phyloP scores from a whole-genome alignment of 2,888 invertebrate genomes.

The Arge pagana region DNA sequence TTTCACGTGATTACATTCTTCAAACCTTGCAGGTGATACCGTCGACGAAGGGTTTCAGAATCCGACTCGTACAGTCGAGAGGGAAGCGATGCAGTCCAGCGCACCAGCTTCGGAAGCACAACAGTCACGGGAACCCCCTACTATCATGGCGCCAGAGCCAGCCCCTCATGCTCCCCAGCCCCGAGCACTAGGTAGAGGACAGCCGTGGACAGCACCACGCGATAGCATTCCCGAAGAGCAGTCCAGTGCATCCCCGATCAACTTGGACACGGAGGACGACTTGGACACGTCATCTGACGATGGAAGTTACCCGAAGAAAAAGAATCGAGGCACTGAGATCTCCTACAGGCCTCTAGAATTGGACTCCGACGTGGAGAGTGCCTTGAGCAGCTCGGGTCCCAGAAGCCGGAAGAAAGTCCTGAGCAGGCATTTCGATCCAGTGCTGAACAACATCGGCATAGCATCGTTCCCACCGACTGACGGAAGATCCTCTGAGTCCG shows the following conservation, averaged over 20 bases:
- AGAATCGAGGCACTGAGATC: constrained; percentile 36
- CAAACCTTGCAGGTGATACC: not conserved
- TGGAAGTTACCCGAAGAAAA: constrained; percentile 29
- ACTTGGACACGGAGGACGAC: constrained; percentile 42
- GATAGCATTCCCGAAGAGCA: not conserved
- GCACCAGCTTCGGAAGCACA: not conserved
- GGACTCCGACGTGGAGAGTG: constrained; percentile 52
- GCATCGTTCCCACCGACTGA: not conserved
- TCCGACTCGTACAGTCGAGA: not conserved
- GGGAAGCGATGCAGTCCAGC: not conserved
- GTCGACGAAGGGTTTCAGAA: not conserved
- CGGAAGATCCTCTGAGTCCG: not conserved
- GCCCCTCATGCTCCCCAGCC: too few relatives aligned
- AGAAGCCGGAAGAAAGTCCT: constrained; percentile 40
- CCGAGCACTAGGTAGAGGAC: too few relatives aligned
- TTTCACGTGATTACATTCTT: too few relatives aligned
- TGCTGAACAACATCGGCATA: constrained; percentile 10
- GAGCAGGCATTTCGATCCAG: constrained; percentile 38
- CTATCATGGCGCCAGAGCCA: not conserved
- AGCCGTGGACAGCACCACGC: too few relatives aligned
- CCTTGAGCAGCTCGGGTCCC: constrained; percentile 38
- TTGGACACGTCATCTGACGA: constrained; percentile 47
- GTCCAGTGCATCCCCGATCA: not conserved
- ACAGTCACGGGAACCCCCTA: not conserved
- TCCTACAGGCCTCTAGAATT: constrained; percentile 49